These are phyloP conservation scores for Drosophila anceps DNA, from an alignment of 2,888 invertebrate genomes.

Conservation along the genomic window DNA sequence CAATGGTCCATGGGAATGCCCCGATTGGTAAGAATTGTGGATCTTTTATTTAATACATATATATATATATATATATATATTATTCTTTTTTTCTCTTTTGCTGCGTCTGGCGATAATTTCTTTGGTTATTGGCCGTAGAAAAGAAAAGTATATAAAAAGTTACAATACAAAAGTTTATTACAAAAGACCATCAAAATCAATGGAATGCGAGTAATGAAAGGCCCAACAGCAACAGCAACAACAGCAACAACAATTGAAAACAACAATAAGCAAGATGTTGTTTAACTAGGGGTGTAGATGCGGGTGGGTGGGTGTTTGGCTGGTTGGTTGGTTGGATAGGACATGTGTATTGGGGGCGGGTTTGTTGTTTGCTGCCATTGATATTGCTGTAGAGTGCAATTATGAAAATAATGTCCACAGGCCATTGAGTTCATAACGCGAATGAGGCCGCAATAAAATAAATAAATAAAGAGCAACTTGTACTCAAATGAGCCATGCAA, in stretches of 20 bases:
- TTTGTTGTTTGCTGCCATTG: conserved; percentile 17
- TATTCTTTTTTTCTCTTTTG: not conserved
- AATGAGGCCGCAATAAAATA: conserved; percentile 85
- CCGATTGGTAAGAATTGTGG: not conserved
- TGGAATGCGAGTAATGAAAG: conserved; percentile 80
- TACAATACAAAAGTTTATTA: conserved; percentile 74
- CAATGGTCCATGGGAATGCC: conserved; percentile 8
- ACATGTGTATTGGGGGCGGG: conserved; percentile 14
- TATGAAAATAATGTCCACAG: conserved; percentile 83
- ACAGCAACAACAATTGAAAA: conserved; percentile 27
- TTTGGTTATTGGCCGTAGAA: conserved; percentile 30
- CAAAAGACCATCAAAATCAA: conserved; percentile 82
- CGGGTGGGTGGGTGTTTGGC: not conserved
- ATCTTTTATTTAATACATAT: not conserved
- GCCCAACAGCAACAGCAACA: conserved; percentile 38
- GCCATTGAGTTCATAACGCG: conserved; percentile 84
- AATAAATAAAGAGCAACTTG: conserved; percentile 83
- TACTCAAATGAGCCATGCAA: conserved; percentile 78
- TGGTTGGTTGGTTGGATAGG: not conserved
- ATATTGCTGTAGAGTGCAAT: conserved; percentile 71
- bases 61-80: not conserved
- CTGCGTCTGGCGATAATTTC: conserved; percentile 26
- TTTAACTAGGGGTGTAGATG: not conserved
- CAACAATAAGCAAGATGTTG: conserved; percentile 46
- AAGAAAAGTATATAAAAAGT: conserved; percentile 57